Evolutionary conservation across 2,797 vertebrate genomes (phyloP).

Genomic region (Tarsius wallacei): DNA sequence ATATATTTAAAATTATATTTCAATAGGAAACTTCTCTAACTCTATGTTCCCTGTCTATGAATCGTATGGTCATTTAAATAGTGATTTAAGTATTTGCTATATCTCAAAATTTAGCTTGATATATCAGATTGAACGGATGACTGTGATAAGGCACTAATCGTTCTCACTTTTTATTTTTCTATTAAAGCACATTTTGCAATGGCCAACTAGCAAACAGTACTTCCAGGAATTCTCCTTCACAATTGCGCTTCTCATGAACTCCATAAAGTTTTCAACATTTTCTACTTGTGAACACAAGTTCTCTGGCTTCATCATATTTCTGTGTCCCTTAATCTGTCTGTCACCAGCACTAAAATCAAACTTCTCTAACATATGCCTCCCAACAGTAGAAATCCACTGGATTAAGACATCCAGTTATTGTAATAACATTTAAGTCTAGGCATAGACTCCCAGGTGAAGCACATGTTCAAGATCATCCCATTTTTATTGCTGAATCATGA

Average conservation of each 20-base stretch:
- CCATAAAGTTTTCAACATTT: not conserved
- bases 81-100: not conserved
- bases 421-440: slow-evolving; percentile 53
- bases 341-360: not conserved
- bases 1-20: slow-evolving; percentile 33
- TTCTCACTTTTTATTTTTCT: not conserved
- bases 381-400: not conserved
- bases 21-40: slow-evolving; percentile 33
- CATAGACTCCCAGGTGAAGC: not conserved
- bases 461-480: not conserved
- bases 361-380: not conserved
- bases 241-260: not conserved
- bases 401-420: slow-evolving; percentile 46
- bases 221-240: not conserved
- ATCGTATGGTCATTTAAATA: not conserved
- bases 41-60: not conserved
- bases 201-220: not conserved
- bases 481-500: slow-evolving; percentile 46
- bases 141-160: not conserved
- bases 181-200: not conserved
- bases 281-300: not conserved
- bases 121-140: too few species aligned
- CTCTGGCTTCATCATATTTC: not conserved
- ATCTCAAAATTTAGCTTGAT: slow-evolving; percentile 37
- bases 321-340: not conserved